phyloP scores from a whole-genome alignment of 2,113 vertebrate genomes.

The Lethenteron reissneri region DNA sequence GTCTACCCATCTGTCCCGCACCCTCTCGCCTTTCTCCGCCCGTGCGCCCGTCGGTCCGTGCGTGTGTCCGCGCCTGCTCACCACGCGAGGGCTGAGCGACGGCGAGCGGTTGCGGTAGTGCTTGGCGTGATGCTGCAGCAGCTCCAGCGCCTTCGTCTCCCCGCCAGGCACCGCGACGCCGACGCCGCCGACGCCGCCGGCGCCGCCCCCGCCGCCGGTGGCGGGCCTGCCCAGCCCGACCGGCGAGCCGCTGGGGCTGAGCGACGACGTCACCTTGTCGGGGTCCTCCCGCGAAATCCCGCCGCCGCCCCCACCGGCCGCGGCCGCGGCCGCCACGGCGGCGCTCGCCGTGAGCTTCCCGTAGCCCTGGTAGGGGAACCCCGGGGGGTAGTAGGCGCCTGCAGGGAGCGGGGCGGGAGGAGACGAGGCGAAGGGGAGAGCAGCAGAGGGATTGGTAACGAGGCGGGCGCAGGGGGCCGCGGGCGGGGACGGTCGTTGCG shows the following conservation, averaged over 20 bases:
- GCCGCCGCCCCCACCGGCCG: slow-evolving; percentile 51
- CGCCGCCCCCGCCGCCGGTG: too few species aligned
- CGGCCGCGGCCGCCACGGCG: too few species aligned
- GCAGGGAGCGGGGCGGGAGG: slow-evolving; percentile 14
- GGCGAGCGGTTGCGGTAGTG: slow-evolving; percentile 79
- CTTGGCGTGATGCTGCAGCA: slow-evolving; percentile 67
- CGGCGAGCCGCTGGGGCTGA: slow-evolving; percentile 27
- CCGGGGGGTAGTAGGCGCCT: slow-evolving; percentile 50
- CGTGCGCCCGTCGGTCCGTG: too few species aligned
- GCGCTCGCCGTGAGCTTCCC: slow-evolving; percentile 38
- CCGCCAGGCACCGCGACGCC: slow-evolving; percentile 35
- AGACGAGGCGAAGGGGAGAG: neutral
- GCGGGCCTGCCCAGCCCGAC: neutral
- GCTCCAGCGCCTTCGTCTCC: slow-evolving; percentile 61
- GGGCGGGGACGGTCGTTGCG: too few species aligned
- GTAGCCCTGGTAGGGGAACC: slow-evolving; percentile 93
- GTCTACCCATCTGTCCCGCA: too few species aligned
- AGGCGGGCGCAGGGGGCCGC: neutral
- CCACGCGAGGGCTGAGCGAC: slow-evolving; percentile 32
- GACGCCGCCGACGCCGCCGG: too few species aligned
- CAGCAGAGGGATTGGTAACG: neutral
- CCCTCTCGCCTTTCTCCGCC: too few species aligned
- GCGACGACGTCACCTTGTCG: slow-evolving; percentile 37
- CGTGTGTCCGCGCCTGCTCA: too few species aligned
- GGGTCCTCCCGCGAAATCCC: slow-evolving; percentile 59